Conservation (phyloP, 2,797 vertebrate species). For the Bovichtus variegatus region DNA sequence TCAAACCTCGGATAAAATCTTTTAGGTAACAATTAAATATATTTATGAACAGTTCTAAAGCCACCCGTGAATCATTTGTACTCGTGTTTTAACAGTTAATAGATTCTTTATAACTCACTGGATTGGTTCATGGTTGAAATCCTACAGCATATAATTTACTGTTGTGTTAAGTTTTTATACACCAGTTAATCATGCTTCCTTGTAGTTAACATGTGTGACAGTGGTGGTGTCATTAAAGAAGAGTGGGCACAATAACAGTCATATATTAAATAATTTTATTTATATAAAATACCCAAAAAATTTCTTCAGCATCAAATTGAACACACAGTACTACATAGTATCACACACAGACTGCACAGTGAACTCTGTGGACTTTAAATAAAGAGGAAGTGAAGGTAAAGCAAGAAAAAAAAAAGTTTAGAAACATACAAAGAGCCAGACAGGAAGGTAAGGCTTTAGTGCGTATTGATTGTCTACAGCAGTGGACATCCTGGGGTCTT, state of each 20-base stretch:
- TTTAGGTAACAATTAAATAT: neutral
- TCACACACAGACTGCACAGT: slow-evolving; percentile 47
- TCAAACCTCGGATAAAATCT: neutral
- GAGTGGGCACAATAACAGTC: slow-evolving; percentile 30
- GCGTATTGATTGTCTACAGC: slow-evolving; percentile 67
- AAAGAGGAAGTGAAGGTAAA: slow-evolving; percentile 47
- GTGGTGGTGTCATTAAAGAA: slow-evolving; percentile 2
- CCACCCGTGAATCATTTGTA: neutral
- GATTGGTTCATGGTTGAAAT: neutral
- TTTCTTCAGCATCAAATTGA: slow-evolving; percentile 50
- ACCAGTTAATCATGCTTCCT: neutral
- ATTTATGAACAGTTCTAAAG: neutral
- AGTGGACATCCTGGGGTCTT: slow-evolving; percentile 33
- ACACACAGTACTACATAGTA: slow-evolving; percentile 17
- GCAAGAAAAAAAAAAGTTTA: slow-evolving; percentile 18
- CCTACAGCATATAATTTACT: neutral
- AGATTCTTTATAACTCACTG: neutral
- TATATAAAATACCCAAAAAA: slow-evolving; percentile 79
- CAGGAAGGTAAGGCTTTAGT: slow-evolving; percentile 50
- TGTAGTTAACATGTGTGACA: no score
- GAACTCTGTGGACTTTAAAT: slow-evolving; percentile 52
- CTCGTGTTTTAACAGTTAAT: neutral
- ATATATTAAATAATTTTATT: slow-evolving; percentile 87
- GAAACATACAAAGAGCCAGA: slow-evolving; percentile 28
- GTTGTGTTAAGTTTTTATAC: neutral